Percentiles rank a stretch among this genome's conserved stretches.
phyloP scores from a whole-genome alignment of 2,113 vertebrate species.

The Prunella fulvescens region DNA sequence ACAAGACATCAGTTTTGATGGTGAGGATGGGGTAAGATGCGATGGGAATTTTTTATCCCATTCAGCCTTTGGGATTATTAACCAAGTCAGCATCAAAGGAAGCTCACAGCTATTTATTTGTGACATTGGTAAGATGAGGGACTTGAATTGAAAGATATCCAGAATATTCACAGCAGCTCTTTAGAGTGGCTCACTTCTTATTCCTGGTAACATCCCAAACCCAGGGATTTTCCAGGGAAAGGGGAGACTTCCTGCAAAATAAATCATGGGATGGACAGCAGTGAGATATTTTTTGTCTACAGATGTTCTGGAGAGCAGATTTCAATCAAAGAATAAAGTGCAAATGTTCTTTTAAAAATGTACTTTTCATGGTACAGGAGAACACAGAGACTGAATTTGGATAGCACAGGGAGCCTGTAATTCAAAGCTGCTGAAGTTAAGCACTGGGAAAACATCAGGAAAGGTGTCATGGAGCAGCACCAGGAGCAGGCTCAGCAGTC shows the following conservation, averaged over 20 bases:
- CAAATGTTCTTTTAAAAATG: not conserved
- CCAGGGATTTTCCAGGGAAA: not conserved
- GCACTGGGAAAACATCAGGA: not conserved
- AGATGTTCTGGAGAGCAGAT: not conserved
- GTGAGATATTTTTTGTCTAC: not conserved
- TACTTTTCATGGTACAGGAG: rapidly evolving
- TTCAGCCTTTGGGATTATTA: not conserved
- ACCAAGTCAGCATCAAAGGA: not conserved
- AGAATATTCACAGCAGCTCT: not conserved
- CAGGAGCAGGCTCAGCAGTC: not conserved
- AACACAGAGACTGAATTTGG: not conserved
- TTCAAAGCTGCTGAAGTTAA: not conserved
- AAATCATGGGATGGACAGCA: not conserved
- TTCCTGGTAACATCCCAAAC: not conserved
- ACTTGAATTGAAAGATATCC: not conserved
- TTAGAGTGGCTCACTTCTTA: not conserved
- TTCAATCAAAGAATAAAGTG: not conserved
- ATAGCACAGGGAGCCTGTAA: not conserved
- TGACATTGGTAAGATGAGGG: not conserved
- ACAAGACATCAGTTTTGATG: not conserved
- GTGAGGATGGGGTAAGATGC: not conserved
- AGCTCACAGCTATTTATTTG: not conserved
- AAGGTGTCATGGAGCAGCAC: not conserved
- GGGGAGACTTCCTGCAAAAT: not conserved
- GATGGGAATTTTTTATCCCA: not conserved